These are phyloP conservation scores for Sclerodermus sp. DNA, from an alignment of 2,888 invertebrate genomes.

Conservation along the genomic window DNA sequence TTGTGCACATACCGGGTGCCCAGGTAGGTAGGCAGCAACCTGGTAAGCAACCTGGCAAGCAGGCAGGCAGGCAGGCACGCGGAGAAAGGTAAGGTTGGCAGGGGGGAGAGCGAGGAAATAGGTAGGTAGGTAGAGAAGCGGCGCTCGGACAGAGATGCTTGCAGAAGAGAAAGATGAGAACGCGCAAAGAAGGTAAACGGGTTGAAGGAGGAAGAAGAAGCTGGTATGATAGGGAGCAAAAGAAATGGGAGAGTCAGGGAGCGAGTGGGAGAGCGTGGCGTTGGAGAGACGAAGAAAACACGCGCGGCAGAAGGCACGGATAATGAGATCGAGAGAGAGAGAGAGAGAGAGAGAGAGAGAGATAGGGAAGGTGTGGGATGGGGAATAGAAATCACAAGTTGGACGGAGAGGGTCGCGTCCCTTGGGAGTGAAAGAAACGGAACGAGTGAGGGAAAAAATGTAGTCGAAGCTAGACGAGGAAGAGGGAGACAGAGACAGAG, in stretches of 20 bases:
- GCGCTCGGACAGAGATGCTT: background rate
- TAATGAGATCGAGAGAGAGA: background rate
- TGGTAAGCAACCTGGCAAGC: too few species aligned
- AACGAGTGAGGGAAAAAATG: too few species aligned
- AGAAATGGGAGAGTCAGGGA: slow-evolving; percentile 2
- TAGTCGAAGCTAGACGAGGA: too few species aligned
- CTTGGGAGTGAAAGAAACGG: too few species aligned
- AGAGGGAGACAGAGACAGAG: background rate
- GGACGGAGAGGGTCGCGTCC: too few species aligned
- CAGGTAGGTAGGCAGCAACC: slow-evolving; percentile 34
- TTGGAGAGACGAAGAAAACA: background rate
- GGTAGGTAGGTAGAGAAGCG: background rate
- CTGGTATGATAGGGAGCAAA: slow-evolving; percentile 9
- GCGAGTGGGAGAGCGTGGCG: background rate
- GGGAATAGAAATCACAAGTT: background rate
- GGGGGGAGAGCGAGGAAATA: background rate
- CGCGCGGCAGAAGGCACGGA: background rate
- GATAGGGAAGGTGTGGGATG: background rate
- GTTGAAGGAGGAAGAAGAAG: slow-evolving; percentile 9
- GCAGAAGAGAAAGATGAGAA: background rate
- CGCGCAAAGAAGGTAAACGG: background rate
- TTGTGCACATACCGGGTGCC: slow-evolving; percentile 35
- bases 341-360: background rate
- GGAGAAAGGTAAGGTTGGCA: background rate
- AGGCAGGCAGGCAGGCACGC: background rate